Evolutionary conservation across 2,888 invertebrate species (phyloP).

Genomic region (Nephrotoma flavescens): DNA sequence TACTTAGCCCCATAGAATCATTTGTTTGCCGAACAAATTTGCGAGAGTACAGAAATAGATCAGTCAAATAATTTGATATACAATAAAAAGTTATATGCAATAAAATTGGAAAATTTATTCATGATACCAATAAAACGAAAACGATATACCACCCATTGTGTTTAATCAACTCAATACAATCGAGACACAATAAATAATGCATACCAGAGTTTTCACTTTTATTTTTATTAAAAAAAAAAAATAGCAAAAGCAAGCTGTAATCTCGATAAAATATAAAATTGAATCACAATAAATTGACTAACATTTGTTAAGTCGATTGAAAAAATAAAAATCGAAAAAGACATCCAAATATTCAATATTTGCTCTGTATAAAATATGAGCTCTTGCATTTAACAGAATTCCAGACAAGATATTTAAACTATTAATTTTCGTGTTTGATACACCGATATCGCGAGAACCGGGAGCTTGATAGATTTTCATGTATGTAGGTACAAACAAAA

Average conservation of each 20-base stretch:
- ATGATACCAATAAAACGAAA: neutral
- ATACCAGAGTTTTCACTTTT: neutral
- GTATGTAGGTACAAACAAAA: neutral
- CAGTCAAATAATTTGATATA: neutral
- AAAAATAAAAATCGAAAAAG: neutral
- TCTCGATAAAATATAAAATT: neutral
- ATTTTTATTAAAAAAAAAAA: neutral
- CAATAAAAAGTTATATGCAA: neutral
- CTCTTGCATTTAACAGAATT: neutral
- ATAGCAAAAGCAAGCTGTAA: neutral
- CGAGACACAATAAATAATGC: neutral
- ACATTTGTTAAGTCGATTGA: neutral
- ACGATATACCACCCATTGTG: neutral
- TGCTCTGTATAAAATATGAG: neutral
- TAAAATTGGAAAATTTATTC: neutral
- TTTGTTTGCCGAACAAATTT: neutral
- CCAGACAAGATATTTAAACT: neutral
- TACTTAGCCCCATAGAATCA: neutral
- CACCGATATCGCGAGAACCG: neutral
- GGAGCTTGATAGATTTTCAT: neutral
- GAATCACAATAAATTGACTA: neutral
- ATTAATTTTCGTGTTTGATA: neutral
- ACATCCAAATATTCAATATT: neutral
- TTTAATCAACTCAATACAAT: neutral
- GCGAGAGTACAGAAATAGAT: neutral